These are phyloP conservation scores for Sylvilagus floridanus DNA, from an alignment of 2,797 vertebrate genomes.

Conservation along the genomic window DNA sequence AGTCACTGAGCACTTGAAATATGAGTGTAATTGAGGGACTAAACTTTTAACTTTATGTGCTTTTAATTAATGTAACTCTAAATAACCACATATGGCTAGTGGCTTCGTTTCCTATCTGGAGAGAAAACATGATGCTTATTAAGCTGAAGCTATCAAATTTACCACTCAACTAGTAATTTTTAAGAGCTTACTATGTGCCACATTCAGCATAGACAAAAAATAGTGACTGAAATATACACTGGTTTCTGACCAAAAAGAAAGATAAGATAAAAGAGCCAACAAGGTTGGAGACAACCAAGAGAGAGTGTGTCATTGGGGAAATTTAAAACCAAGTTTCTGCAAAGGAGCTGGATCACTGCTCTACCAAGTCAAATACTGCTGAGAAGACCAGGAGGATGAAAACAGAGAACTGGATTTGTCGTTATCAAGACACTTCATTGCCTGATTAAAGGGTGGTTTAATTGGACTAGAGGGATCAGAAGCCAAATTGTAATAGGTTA, in stretches of 20 bases:
- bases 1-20: background rate
- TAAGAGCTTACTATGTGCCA: background rate
- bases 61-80: slow-evolving; percentile 50
- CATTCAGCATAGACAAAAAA: background rate
- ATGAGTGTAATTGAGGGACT: background rate
- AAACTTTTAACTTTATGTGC: background rate
- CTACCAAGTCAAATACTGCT: background rate
- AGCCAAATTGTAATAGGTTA: background rate
- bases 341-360: background rate
- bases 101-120: background rate
- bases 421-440: background rate
- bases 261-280: slow-evolving; percentile 13
- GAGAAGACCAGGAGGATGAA: background rate
- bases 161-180: background rate
- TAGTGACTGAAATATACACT: background rate
- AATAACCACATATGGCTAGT: background rate
- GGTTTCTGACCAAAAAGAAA: slow-evolving; percentile 26
- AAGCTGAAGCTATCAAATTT: slow-evolving; percentile 24
- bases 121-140: background rate
- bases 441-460: background rate
- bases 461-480: background rate
- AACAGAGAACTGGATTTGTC: background rate
- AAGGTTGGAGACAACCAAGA: background rate
- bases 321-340: slow-evolving; percentile 2
- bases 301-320: background rate